Evolutionary conservation across 1,140 invertebrate species (phyloP).

Genomic region (Drosophila watanabei): DNA sequence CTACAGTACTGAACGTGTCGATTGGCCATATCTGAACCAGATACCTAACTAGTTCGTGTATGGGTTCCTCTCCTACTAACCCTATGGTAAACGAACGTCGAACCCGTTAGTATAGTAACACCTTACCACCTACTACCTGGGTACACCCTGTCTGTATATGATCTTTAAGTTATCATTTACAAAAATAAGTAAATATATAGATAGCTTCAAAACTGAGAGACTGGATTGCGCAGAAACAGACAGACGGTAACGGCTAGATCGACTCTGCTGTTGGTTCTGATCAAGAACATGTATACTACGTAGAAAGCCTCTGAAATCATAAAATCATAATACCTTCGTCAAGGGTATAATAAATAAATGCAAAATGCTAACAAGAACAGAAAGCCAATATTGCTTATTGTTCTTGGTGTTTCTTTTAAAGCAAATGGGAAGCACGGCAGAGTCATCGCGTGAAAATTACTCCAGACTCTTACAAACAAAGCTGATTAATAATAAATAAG

Average conservation of each 20-base stretch:
- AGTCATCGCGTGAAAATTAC: constrained; percentile 1
- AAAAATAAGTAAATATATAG: no score
- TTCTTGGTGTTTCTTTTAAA: constrained; percentile 23
- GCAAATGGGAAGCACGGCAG: constrained; percentile 31
- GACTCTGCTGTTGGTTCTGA: not conserved
- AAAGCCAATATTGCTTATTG: constrained; percentile 6
- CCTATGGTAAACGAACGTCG: no score
- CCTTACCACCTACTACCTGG: no score
- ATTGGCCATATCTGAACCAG: no score
- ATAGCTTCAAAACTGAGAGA: not conserved
- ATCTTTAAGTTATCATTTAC: no score
- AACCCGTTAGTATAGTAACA: no score
- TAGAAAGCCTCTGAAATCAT: not conserved
- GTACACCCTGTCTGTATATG: no score
- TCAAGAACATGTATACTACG: not conserved
- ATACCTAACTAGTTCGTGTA: no score
- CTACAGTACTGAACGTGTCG: no score
- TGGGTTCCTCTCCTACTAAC: no score
- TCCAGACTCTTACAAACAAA: constrained; percentile 13
- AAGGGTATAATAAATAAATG: constrained; percentile 7
- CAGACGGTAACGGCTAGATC: not conserved
- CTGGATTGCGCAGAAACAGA: not conserved
- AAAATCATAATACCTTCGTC: not conserved
- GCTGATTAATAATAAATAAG: constrained; percentile 7
- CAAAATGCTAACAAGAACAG: constrained; percentile 7